phyloP scores from a whole-genome alignment of 2,888 invertebrate species.

The Fragum fragum region DNA sequence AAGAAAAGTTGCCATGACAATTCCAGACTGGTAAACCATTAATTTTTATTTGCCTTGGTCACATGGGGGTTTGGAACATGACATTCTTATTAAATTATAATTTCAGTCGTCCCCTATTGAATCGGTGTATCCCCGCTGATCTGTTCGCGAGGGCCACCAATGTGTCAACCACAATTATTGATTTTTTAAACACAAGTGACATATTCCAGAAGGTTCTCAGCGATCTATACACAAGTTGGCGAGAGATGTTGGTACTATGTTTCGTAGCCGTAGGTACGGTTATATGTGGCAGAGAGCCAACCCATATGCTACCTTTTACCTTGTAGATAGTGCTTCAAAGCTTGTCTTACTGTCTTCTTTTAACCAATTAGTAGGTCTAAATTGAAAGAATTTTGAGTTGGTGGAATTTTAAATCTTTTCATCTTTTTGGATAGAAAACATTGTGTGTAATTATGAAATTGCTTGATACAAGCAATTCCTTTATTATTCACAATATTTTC shows the following conservation, averaged over 20 bases:
- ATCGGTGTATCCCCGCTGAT: conserved; percentile 93
- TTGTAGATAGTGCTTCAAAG: neutral
- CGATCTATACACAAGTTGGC: conserved; percentile 96
- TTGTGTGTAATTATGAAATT: no score
- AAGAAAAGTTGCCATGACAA: conserved; percentile 34
- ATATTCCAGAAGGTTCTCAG: conserved; percentile 95
- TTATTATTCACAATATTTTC: no score
- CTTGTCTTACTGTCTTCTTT: neutral
- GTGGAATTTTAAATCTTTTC: no score
- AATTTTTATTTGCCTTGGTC: conserved; percentile 2
- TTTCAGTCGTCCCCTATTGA: conserved; percentile 92
- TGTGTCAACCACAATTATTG: conserved; percentile 91
- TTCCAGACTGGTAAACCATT: conserved; percentile 70
- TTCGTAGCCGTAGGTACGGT: conserved; percentile 92
- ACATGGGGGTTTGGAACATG: neutral
- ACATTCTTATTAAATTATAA: conserved; percentile 28
- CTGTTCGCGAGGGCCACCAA: conserved; percentile 90
- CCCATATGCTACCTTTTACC: neutral
- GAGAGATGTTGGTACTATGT: conserved; percentile 93
- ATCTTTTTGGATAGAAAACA: no score
- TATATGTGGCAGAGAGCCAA: neutral
- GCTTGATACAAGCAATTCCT: no score
- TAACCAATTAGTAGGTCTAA: no score
- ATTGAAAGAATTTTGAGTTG: no score
- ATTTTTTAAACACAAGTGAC: conserved; percentile 95